Percentiles rank a stretch among this genome's conserved stretches.
phyloP scores from a whole-genome alignment of 2,113 vertebrate genomes.

The Pyxicephalus adspersus region DNA sequence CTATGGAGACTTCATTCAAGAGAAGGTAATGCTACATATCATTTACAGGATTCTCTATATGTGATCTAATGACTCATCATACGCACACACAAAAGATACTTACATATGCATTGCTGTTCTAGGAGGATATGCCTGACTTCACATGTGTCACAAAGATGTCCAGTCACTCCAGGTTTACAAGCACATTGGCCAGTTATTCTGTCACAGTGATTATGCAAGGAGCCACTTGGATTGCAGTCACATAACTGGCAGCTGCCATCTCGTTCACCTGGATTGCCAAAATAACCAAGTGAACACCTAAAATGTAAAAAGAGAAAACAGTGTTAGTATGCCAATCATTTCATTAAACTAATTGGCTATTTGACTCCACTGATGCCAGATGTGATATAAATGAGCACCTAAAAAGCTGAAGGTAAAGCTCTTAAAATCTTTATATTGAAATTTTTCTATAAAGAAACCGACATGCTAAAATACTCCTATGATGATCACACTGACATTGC shows the following conservation, averaged over 20 bases:
- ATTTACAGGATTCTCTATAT: too few species aligned
- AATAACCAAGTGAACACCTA: constrained; percentile 87
- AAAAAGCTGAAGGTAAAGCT: too few species aligned
- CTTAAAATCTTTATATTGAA: too few species aligned
- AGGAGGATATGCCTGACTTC: constrained; percentile 78
- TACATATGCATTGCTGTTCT: constrained; percentile 82
- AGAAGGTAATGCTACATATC: too few species aligned
- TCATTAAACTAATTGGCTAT: not conserved
- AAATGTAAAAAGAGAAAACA: not conserved
- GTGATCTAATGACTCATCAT: too few species aligned
- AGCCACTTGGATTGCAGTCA: constrained; percentile 77
- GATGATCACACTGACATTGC: too few species aligned
- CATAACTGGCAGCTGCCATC: constrained; percentile 77
- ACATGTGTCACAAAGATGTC: constrained; percentile 83
- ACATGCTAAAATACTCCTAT: too few species aligned
- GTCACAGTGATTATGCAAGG: constrained; percentile 74
- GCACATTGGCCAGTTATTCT: constrained; percentile 77
- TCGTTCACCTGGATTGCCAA: constrained; percentile 75
- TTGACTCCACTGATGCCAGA: too few species aligned
- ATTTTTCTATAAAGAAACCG: too few species aligned
- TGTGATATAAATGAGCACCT: too few species aligned
- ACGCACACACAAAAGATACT: constrained; percentile 61
- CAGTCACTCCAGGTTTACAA: constrained; percentile 81
- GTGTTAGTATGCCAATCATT: too few species aligned
- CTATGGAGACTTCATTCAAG: too few species aligned